A percentile compares a stretch with the other conserved stretches of the same genome.
phyloP scores from a whole-genome alignment of 1,140 invertebrate genomes.

The Ceratosolen fusciceps region DNA sequence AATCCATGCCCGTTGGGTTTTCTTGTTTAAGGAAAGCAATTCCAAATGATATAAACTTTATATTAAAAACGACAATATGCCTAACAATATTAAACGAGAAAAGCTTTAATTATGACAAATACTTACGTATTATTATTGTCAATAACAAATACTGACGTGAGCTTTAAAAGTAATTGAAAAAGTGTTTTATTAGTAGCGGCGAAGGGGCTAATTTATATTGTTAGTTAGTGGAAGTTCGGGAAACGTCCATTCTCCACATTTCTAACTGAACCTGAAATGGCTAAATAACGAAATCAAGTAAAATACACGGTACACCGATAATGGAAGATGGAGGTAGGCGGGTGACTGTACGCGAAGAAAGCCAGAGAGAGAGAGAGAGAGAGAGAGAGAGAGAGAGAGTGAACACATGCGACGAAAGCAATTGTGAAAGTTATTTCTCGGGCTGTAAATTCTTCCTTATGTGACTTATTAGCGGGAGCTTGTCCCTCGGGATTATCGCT shows the following conservation, averaged over 20 bases:
- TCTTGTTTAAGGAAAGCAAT: too few relatives aligned
- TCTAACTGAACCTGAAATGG: background rate
- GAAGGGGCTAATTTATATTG: too few relatives aligned
- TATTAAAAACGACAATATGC: too few relatives aligned
- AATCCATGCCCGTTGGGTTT: too few relatives aligned
- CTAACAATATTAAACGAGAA: too few relatives aligned
- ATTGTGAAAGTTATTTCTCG: background rate
- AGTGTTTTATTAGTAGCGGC: too few relatives aligned
- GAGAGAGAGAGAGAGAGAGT: background rate
- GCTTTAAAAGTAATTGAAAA: too few relatives aligned
- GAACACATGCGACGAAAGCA: background rate
- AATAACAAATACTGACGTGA: too few relatives aligned
- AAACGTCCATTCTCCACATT: background rate
- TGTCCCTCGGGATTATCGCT: background rate
- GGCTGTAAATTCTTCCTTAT: background rate
- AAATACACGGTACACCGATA: background rate
- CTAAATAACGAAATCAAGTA: background rate
- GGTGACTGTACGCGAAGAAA: background rate
- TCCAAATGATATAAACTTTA: too few relatives aligned
- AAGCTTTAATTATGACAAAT: too few relatives aligned
- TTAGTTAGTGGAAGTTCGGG: too few relatives aligned
- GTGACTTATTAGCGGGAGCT: background rate
- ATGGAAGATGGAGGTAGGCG: background rate
- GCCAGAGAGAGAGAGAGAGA: background rate
- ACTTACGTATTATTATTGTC: too few relatives aligned